Evolutionary conservation across 30 jellyfish, hydroid and myxozoan species (phyloP).

Genomic region (Hydractinia symbiolongicarpus): DNA sequence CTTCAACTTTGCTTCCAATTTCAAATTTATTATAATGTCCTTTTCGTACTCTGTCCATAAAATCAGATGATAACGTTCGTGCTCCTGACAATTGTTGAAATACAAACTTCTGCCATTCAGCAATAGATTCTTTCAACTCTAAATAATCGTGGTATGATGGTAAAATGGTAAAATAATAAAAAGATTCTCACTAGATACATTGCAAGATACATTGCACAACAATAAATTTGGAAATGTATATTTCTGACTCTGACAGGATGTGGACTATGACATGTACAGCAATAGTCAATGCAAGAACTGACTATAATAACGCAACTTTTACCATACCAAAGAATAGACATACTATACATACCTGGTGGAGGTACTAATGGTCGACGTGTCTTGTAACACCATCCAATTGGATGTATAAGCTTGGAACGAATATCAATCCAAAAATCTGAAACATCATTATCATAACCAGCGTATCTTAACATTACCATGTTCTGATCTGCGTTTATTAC

Average conservation of each 20-base stretch:
- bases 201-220: neutral
- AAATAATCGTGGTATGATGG: neutral
- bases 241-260: no score
- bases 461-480: constrained; percentile 78
- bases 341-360: constrained; percentile 66
- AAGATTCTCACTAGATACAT: constrained; percentile 1
- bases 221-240: neutral
- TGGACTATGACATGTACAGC: no score
- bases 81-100: constrained; percentile 85
- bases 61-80: constrained; percentile 80
- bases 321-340: no score
- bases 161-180: neutral
- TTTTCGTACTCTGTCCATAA: constrained; percentile 74
- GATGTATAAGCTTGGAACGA: constrained; percentile 78
- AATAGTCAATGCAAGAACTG: no score
- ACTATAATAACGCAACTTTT: no score
- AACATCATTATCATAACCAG: constrained; percentile 56
- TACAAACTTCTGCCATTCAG: constrained; percentile 83
- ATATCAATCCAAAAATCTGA: constrained; percentile 92
- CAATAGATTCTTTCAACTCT: neutral
- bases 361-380: constrained; percentile 80
- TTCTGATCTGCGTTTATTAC: constrained; percentile 57
- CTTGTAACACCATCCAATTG: constrained; percentile 97
- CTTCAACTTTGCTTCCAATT: constrained; percentile 90
- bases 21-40: constrained; percentile 82